Percentiles rank a stretch among this genome's conserved stretches.
phyloP scores from a whole-genome alignment of 2,113 vertebrate species.

The Phylloscopus trochiloides region DNA sequence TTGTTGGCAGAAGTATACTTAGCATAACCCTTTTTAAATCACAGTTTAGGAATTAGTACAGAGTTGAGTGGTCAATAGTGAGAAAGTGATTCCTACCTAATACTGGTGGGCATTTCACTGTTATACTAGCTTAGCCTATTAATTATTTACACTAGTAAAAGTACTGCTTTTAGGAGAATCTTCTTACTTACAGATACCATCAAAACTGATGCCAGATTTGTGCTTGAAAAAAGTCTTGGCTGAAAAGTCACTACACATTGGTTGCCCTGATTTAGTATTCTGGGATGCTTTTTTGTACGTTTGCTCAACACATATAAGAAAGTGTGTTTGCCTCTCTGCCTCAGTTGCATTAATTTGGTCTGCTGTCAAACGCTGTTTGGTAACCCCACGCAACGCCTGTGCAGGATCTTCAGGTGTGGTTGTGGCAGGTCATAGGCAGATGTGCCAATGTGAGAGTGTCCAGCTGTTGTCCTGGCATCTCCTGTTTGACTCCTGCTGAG shows the following conservation, averaged over 20 bases:
- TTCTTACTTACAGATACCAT: neutral
- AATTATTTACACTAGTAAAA: neutral
- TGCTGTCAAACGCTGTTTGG: neutral
- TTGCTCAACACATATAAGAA: neutral
- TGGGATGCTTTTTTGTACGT: neutral
- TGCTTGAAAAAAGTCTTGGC: neutral
- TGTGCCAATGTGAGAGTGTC: fast-evolving
- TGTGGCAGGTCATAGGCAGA: fast-evolving
- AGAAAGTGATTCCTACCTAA: neutral
- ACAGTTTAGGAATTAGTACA: neutral
- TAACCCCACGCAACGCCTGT: fast-evolving
- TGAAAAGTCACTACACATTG: neutral
- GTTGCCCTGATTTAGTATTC: neutral
- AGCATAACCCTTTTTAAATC: neutral
- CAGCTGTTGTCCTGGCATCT: neutral
- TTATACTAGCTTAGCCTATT: neutral
- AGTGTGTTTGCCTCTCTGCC: neutral
- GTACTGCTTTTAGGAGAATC: neutral
- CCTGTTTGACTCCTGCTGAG: neutral
- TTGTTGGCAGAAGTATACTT: neutral
- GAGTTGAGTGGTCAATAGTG: neutral
- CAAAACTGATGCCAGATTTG: neutral
- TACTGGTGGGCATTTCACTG: neutral
- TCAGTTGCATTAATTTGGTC: fast-evolving
- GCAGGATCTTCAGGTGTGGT: neutral